Conservation (phyloP, 2,113 vertebrate genomes). For the Chaetura pelagica region DNA sequence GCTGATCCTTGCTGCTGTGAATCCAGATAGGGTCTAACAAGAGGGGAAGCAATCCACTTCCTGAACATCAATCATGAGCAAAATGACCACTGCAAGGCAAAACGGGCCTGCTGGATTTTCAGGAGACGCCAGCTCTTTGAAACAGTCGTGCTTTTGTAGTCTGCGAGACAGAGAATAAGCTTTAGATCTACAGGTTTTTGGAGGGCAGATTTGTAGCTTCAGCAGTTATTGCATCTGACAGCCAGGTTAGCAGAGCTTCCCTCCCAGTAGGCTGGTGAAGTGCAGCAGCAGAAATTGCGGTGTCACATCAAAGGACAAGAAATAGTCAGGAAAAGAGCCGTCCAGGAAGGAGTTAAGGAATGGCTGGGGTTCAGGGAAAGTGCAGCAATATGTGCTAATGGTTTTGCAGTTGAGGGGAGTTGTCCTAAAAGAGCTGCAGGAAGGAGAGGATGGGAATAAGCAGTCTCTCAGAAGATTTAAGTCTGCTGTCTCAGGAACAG, state of each 20-base stretch:
- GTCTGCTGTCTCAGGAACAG: constrained; percentile 20
- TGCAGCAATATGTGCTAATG: constrained; percentile 22
- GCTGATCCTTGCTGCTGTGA: constrained; percentile 51
- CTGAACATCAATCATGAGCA: constrained; percentile 56
- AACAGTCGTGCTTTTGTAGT: constrained; percentile 56
- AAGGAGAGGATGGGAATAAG: constrained; percentile 19
- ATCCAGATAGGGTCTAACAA: constrained; percentile 53
- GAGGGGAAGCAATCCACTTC: constrained; percentile 71
- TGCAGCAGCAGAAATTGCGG: background rate
- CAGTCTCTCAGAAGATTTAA: constrained; percentile 30
- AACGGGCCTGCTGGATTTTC: constrained; percentile 12
- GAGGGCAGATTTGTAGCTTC: constrained; percentile 1
- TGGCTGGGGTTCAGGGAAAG: constrained; percentile 49
- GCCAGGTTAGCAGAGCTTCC: constrained; percentile 20
- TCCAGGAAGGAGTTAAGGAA: constrained; percentile 43
- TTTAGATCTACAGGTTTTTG: constrained; percentile 5
- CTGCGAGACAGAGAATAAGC: background rate
- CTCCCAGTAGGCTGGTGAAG: background rate
- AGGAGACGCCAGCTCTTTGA: background rate
- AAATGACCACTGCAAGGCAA: constrained; percentile 53
- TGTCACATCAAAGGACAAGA: background rate
- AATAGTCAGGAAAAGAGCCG: background rate
- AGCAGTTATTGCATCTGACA: constrained; percentile 10
- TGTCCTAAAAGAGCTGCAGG: constrained; percentile 22
- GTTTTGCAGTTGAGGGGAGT: constrained; percentile 22